These are phyloP conservation scores for Lochmaea crataegi DNA, from an alignment of 2,888 invertebrate species.

Conservation along the genomic window DNA sequence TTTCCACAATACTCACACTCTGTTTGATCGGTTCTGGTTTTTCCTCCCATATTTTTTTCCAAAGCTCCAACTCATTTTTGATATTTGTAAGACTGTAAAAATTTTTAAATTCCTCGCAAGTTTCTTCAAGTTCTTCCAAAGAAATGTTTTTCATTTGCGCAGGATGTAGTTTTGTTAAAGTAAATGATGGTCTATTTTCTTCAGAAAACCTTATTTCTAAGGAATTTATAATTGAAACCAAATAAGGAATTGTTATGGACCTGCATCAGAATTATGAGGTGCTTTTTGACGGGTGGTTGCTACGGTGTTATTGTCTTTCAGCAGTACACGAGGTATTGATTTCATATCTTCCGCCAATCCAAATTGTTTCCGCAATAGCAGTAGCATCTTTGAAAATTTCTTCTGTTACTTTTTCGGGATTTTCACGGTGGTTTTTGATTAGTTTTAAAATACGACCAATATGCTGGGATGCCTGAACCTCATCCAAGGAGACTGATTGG, in stretches of 20 bases:
- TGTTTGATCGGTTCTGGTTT: too few relatives aligned
- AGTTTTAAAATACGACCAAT: slow-evolving; percentile 20
- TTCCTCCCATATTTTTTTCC: too few relatives aligned
- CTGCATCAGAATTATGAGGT: slow-evolving; percentile 15
- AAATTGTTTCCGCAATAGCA: slow-evolving; percentile 30
- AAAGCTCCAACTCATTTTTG: too few relatives aligned
- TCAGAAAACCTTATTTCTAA: slow-evolving; percentile 10
- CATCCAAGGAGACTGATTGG: too few relatives aligned
- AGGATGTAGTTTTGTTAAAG: not conserved
- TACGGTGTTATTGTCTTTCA: slow-evolving; percentile 22
- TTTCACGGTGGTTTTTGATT: slow-evolving; percentile 25
- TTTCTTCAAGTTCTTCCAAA: too few relatives aligned
- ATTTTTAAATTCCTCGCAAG: too few relatives aligned
- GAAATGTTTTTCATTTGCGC: too few relatives aligned
- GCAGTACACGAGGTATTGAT: not conserved
- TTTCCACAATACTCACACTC: too few relatives aligned
- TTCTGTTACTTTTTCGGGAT: too few relatives aligned
- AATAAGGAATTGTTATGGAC: slow-evolving; percentile 15
- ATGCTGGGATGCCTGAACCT: not conserved
- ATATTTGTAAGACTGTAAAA: too few relatives aligned
- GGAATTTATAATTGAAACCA: slow-evolving; percentile 6
- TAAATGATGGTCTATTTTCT: slow-evolving; percentile 3
- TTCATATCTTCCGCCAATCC: slow-evolving; percentile 26
- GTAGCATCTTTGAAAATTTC: slow-evolving; percentile 31
- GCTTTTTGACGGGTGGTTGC: slow-evolving; percentile 26